Conservation (phyloP, 2,888 invertebrate genomes). For the Thymelicus acteon region DNA sequence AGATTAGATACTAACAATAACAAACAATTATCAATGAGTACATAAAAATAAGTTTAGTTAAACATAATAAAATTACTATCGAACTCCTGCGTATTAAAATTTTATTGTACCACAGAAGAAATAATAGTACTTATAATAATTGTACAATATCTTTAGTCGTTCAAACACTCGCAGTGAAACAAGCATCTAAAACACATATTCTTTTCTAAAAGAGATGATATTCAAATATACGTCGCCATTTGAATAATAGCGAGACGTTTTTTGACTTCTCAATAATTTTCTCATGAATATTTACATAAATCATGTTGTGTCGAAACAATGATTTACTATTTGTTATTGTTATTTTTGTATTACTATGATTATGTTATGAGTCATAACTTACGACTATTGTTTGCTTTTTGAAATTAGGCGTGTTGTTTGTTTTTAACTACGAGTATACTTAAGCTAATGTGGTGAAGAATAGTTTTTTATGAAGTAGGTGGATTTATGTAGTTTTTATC, state of each 20-base stretch:
- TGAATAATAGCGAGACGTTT: slow-evolving; percentile 41
- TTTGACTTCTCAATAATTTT: slow-evolving; percentile 44
- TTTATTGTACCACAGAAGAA: too few relatives aligned
- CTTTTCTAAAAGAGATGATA: slow-evolving; percentile 37
- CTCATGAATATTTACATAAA: slow-evolving; percentile 43
- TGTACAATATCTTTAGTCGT: background rate
- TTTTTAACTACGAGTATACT: too few relatives aligned
- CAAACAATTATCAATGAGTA: too few relatives aligned
- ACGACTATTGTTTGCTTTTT: slow-evolving; percentile 34
- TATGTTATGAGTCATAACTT: too few relatives aligned
- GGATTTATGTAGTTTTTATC: too few relatives aligned
- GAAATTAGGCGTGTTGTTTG: background rate
- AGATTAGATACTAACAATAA: too few relatives aligned
- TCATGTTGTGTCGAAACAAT: slow-evolving; percentile 36
- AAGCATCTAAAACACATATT: slow-evolving; percentile 17
- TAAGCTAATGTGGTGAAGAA: too few relatives aligned
- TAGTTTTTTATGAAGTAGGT: too few relatives aligned
- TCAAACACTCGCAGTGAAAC: background rate
- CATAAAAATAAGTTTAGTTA: too few relatives aligned
- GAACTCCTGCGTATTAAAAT: too few relatives aligned
- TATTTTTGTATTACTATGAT: slow-evolving; percentile 38
- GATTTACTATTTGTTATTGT: slow-evolving; percentile 34
- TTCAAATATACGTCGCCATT: slow-evolving; percentile 34
- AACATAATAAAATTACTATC: too few relatives aligned
- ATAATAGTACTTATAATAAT: too few relatives aligned